phyloP scores from a whole-genome alignment of 2,113 vertebrate species.

The rat (Rattus norvegicus) region DNA sequence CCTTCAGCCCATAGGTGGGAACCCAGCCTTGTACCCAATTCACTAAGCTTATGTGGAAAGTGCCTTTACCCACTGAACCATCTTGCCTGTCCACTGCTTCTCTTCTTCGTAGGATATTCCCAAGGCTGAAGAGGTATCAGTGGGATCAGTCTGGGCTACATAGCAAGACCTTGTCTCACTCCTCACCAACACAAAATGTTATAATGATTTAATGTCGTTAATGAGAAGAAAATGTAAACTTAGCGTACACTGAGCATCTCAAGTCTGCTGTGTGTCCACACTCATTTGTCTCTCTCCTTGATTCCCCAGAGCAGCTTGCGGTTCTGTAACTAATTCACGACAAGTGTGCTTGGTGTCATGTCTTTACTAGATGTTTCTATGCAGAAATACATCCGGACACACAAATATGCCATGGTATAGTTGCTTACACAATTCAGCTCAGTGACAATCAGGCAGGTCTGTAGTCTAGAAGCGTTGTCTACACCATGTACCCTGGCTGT shows the following conservation, averaged over 20 bases:
- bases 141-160: neutral
- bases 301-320: too few species aligned
- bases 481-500: neutral
- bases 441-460: neutral
- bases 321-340: neutral
- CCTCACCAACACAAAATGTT: neutral
- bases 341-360: neutral
- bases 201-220: neutral
- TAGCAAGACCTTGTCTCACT: neutral
- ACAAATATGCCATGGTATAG: neutral
- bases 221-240: neutral
- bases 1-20: neutral
- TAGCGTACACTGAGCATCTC: neutral
- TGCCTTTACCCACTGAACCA: neutral
- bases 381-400: neutral
- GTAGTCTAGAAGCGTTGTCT: too few species aligned
- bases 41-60: neutral
- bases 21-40: neutral
- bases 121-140: too few species aligned
- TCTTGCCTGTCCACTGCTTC: neutral
- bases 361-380: neutral
- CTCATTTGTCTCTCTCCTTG: neutral
- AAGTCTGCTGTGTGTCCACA: neutral
- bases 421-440: neutral
- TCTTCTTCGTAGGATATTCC: neutral